These are phyloP conservation scores for Anaspis maculata DNA, from an alignment of 2,888 invertebrate genomes.

Conservation along the genomic window DNA sequence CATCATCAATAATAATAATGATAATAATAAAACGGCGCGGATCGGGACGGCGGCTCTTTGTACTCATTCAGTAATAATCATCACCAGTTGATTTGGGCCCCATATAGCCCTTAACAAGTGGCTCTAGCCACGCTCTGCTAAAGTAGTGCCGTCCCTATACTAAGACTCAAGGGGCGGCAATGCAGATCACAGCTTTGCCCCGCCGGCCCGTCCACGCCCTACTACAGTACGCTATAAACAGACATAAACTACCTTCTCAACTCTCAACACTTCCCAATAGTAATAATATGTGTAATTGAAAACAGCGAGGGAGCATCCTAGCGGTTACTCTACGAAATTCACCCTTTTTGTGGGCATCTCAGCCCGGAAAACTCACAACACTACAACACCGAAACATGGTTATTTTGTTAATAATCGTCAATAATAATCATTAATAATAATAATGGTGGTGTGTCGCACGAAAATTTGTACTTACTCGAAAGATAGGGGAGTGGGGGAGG, in stretches of 20 bases:
- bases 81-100: conserved; percentile 38
- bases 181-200: conserved; percentile 33
- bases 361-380: too few species aligned
- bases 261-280: conserved; percentile 42
- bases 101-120: too few species aligned
- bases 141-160: conserved; percentile 37
- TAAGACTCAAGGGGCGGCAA: conserved; percentile 32
- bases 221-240: conserved; percentile 45
- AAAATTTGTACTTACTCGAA: conserved; percentile 44
- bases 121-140: conserved; percentile 34
- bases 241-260: conserved; percentile 43
- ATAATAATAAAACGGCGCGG: conserved; percentile 30
- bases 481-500: conserved; percentile 33
- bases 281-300: conserved; percentile 38
- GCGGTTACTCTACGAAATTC: conserved; percentile 29
- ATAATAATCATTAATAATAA: conserved; percentile 27
- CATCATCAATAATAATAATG: conserved; percentile 32
- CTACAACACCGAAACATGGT: conserved; percentile 40
- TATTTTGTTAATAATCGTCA: conserved; percentile 26
- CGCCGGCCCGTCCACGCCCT: conserved; percentile 32
- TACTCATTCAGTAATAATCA: conserved; percentile 42
- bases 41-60: conserved; percentile 36
- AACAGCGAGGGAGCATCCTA: conserved; percentile 41
- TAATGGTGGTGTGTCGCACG: conserved; percentile 23
- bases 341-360: too few species aligned